Evolutionary conservation across 2,888 invertebrate genomes (phyloP).

Genomic region (Phaonia tiefii): DNA sequence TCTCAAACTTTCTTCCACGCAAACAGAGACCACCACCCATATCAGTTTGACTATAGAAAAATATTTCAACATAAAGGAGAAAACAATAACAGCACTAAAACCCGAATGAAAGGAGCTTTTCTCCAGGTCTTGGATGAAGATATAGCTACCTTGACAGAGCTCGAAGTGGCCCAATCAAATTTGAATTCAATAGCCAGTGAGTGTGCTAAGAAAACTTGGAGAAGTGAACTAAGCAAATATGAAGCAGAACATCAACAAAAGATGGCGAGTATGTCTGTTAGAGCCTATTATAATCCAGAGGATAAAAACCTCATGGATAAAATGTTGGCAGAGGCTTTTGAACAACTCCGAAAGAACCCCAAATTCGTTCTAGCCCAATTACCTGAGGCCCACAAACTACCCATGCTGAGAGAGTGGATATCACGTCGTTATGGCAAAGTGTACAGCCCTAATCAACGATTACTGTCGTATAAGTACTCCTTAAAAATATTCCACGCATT

Average conservation of each 20-base stretch:
- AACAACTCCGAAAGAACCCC: slow-evolving; percentile 71
- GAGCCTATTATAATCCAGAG: slow-evolving; percentile 70
- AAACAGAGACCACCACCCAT: slow-evolving; percentile 56
- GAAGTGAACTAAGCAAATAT: slow-evolving; percentile 55
- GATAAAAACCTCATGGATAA: slow-evolving; percentile 71
- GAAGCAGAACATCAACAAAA: slow-evolving; percentile 31
- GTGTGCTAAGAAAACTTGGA: slow-evolving; percentile 65
- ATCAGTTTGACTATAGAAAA: slow-evolving; percentile 70
- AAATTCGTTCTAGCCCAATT: slow-evolving; percentile 75
- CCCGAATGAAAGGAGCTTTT: slow-evolving; percentile 47
- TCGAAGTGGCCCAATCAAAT: slow-evolving; percentile 46
- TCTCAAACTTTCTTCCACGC: slow-evolving; percentile 66
- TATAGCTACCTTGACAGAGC: slow-evolving; percentile 63
- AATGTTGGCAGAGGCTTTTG: slow-evolving; percentile 72
- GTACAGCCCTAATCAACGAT: slow-evolving; percentile 69
- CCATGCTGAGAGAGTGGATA: slow-evolving; percentile 75
- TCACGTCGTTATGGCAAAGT: slow-evolving; percentile 73
- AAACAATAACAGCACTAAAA: slow-evolving; percentile 20
- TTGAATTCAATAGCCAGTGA: slow-evolving; percentile 60
- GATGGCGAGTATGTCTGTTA: not conserved
- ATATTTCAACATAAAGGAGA: slow-evolving; percentile 67
- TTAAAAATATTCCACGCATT: slow-evolving; percentile 68
- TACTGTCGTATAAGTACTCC: slow-evolving; percentile 53
- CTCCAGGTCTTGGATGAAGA: slow-evolving; percentile 66
- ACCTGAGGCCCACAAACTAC: slow-evolving; percentile 73